Evolutionary conservation across 2,113 vertebrate genomes (phyloP), one percentile per base, ranked within the genome.

Genomic region (Antechinus stuartii): DNA sequence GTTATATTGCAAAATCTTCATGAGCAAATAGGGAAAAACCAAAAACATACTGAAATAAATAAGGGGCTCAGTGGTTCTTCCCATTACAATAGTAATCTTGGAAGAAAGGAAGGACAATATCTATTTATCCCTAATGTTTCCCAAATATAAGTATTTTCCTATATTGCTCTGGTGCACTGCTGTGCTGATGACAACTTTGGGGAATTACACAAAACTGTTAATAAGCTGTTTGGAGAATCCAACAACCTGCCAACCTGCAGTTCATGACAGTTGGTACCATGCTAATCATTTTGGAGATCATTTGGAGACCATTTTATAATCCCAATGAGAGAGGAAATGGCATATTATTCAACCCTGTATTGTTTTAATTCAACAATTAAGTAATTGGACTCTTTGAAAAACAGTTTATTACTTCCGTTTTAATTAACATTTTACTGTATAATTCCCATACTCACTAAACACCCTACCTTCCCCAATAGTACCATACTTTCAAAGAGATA

Each of bases 321-420:
- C 93, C 95, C 94, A 92, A 30, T 35, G 95, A 95, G 96, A 97
- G 22, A 27, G 16, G 47, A 96, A 97, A 53, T 94, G 61, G 93
- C 94, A 95, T 95, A 96, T 97, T 97, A 97, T 97, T 97, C 96
- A 97, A 93, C 91, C 96, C 92, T 96, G 94, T 95, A 94, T 97
- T 95, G 95, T 97, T 94, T 93, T 97, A 97, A 97, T 97, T 97
- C 56, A 57, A 94, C 97, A 97, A 97, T 97, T 98, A 98, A 97
- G 96, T 96, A 97, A 97, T 96, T 97, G 93, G 94, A 95, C 91
- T 95, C 68, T 96, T 90, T 91, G 95, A 96, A 89, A 97, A 97
- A 96, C 94, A 92, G 89, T 96, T 94, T 97, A 97, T 89, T 96
- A 97, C 96, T 97, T 98, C 97, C 92, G 56, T 95, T 97, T 98